phyloP scores from a whole-genome alignment of 2,113 vertebrate species.

The Trichomycterus rosablanca region DNA sequence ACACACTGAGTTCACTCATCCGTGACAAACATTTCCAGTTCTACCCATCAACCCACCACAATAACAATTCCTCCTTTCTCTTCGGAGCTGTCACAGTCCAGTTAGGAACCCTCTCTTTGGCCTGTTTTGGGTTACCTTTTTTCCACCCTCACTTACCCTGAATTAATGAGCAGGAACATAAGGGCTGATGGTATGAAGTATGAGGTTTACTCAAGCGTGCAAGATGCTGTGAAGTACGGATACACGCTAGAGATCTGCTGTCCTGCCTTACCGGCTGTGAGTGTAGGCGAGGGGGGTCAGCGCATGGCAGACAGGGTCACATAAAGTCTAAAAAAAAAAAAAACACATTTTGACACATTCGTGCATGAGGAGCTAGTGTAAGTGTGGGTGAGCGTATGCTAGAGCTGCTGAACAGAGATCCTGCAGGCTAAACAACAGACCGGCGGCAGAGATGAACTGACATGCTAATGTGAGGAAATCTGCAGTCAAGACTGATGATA shows the following conservation, averaged over 20 bases:
- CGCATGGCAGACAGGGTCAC: slow-evolving; percentile 6
- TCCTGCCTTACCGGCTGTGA: slow-evolving; percentile 19
- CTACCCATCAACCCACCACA: slow-evolving; percentile 53
- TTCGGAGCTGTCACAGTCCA: slow-evolving; percentile 21
- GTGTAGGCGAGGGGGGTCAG: slow-evolving; percentile 15
- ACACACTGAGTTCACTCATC: slow-evolving; percentile 35
- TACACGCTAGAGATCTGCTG: slow-evolving; percentile 3
- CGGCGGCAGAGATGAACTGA: not conserved
- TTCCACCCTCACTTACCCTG: slow-evolving; percentile 6
- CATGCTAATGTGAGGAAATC: slow-evolving; percentile 10
- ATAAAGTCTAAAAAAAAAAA: not conserved
- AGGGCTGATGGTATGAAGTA: slow-evolving; percentile 35
- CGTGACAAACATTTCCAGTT: slow-evolving; percentile 37
- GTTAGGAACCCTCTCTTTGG: slow-evolving; percentile 6
- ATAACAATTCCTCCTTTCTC: slow-evolving; percentile 16
- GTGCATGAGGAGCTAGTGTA: not conserved
- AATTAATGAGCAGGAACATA: slow-evolving; percentile 46
- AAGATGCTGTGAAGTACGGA: slow-evolving; percentile 9
- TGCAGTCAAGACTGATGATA: not conserved
- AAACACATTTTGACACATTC: slow-evolving; percentile 1
- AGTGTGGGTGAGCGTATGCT: slow-evolving; percentile 12
- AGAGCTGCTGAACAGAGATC: not conserved
- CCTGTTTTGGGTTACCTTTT: slow-evolving; percentile 7
- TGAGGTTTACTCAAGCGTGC: slow-evolving; percentile 33
- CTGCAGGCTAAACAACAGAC: slow-evolving; percentile 11